A percentile compares a stretch with the other conserved stretches of the same genome.
Conservation (phyloP, 2,888 invertebrate genomes). For the Agrochola lychnidis region DNA sequence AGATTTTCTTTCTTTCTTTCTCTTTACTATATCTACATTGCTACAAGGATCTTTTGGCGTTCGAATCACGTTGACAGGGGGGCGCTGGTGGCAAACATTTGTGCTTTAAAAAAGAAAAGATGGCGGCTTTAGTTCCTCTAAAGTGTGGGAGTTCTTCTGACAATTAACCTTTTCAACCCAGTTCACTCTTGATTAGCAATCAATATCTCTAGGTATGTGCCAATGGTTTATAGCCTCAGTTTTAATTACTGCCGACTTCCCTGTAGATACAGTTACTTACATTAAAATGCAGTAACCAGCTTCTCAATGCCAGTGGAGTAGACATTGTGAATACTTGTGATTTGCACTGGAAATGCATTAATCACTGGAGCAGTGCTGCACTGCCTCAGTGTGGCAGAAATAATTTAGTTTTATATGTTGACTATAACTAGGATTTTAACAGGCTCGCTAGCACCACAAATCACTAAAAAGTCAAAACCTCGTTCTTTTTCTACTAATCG, state of each 20-base stretch:
- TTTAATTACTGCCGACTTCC: conserved; percentile 51
- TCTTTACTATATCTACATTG: too few relatives aligned
- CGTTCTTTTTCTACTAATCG: not conserved
- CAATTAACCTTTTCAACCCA: conserved; percentile 8
- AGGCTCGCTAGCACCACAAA: too few relatives aligned
- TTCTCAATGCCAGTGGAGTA: conserved; percentile 35
- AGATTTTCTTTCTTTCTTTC: too few relatives aligned
- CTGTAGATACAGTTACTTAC: conserved; percentile 31
- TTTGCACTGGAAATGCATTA: not conserved
- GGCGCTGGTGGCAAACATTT: not conserved
- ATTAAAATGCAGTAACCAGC: conserved; percentile 46
- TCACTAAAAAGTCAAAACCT: too few relatives aligned
- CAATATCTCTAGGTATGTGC: conserved; percentile 13
- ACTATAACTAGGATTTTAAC: not conserved
- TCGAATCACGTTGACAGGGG: not conserved
- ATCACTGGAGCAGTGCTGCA: too few relatives aligned
- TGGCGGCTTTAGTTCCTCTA: too few relatives aligned
- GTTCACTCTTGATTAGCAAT: conserved; percentile 11
- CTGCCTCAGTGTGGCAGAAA: too few relatives aligned
- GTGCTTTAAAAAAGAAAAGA: too few relatives aligned
- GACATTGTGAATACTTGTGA: conserved; percentile 23
- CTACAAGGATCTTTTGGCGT: not conserved
- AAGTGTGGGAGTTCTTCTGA: not conserved
- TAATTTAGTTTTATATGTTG: not conserved
- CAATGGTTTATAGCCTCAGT: conserved; percentile 35